These are phyloP conservation scores for Plebejus argus DNA, from an alignment of 2,888 invertebrate genomes.

Conservation along the genomic window DNA sequence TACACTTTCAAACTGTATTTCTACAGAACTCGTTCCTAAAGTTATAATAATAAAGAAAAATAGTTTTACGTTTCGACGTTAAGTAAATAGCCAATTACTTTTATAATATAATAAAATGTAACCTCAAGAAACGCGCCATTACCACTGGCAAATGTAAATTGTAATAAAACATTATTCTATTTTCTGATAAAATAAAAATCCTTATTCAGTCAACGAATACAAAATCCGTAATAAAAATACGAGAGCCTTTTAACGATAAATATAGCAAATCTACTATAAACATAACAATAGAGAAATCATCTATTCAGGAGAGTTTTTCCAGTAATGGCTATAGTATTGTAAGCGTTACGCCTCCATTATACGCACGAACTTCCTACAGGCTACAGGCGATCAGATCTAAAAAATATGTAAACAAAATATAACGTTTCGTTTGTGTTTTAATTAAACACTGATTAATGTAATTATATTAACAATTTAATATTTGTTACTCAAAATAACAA, in stretches of 20 bases:
- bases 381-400: neutral
- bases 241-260: conserved; percentile 20
- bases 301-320: conserved; percentile 29
- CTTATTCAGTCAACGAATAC: conserved; percentile 16
- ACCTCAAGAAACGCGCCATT: neutral
- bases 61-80: neutral
- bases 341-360: neutral
- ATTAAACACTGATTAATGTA: neutral
- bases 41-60: neutral
- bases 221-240: conserved; percentile 25
- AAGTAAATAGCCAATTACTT: neutral
- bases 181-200: conserved; percentile 16
- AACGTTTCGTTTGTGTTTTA: neutral
- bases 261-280: conserved; percentile 28
- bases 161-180: conserved; percentile 8
- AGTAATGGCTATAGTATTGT: conserved; percentile 21
- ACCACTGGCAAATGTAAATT: conserved; percentile 1
- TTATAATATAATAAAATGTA: neutral
- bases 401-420: neutral
- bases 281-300: conserved; percentile 28
- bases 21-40: neutral
- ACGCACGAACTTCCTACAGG: neutral
- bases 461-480: too few species aligned
- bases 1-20: neutral
- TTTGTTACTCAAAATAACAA: too few species aligned